These are phyloP conservation scores for Zaprionus lineosus DNA, from an alignment of 2,888 invertebrate genomes.

Conservation along the genomic window DNA sequence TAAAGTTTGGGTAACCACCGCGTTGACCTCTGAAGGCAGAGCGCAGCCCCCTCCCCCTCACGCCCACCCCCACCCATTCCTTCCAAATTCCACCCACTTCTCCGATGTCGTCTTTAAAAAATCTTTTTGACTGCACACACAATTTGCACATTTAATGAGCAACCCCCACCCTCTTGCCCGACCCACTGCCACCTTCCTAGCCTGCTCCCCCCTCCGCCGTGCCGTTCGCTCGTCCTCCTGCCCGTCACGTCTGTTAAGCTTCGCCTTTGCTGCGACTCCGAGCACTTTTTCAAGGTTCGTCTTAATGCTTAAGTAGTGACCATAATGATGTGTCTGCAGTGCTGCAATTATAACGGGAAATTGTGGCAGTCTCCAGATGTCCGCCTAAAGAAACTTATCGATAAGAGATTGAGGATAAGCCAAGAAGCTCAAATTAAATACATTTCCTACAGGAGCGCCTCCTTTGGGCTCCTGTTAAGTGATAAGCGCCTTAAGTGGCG, in stretches of 20 bases:
- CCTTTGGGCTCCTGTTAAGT: no score
- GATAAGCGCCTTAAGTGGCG: no score
- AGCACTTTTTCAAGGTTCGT: slow-evolving; percentile 40
- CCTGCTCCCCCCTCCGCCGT: neutral
- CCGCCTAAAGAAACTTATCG: neutral
- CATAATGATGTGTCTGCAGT: slow-evolving; percentile 51
- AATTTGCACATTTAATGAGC: slow-evolving; percentile 63
- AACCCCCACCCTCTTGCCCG: slow-evolving; percentile 7
- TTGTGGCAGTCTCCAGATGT: slow-evolving; percentile 10
- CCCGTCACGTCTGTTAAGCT: neutral
- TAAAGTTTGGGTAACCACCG: slow-evolving; percentile 1
- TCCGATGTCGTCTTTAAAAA: slow-evolving; percentile 35
- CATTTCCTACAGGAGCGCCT: no score
- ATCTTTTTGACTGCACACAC: slow-evolving; percentile 50
- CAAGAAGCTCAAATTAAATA: no score
- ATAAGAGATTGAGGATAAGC: neutral
- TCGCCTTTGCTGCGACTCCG: slow-evolving; percentile 2
- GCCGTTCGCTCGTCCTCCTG: neutral
- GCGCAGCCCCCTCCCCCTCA: neutral
- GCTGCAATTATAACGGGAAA: slow-evolving; percentile 42
- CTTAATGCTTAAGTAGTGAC: slow-evolving; percentile 50
- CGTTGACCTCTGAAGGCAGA: slow-evolving; percentile 22
- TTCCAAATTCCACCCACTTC: neutral
- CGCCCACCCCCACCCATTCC: neutral
- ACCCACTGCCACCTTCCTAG: neutral